Base-by-base conservation (phyloP, 2,797 vertebrate genomes). In the Picus viridis region DNA sequence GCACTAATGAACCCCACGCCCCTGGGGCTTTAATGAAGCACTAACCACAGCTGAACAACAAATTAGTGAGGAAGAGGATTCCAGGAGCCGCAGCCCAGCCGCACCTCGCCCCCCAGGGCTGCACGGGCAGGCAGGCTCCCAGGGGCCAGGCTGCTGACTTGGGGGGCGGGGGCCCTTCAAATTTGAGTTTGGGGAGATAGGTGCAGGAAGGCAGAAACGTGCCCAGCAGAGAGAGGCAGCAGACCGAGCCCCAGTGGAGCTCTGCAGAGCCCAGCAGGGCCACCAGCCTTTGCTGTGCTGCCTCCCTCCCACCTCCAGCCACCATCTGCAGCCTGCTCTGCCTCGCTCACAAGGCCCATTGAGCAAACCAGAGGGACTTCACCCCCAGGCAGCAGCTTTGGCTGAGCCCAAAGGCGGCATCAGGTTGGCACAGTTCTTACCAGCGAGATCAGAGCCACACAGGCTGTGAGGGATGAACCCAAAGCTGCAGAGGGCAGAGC, bases 221-320 rank as follows among this genome's bases (percentile, higher is more conserved):
- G 45, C 19, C 9, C 6, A 4, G 36, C 19, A 54, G 43, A 77
- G 68, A 51, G 7, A 7, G 16, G 61, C 57, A 61, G 58, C 41
- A 62, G 49, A 71, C 13, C 22, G 30, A 65, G 39, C 20, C 1
- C 0, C 39, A 29, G 26, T 30, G 12, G 45, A 72, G 7, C 56
- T 23, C 51, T 27, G 62, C 39, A 64, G 62, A 69, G 67, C 54
- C 27, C 12, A 3, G 43, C 22, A 15, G 49, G 26, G 67, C 47
- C 67, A 36, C 27, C 47, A 53, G 20, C 27, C 6, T 0, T 4
- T 9, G 0, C 0, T 1, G n/a, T 17, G 41, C 54, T 24, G 32
- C 43, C 13, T 4, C 5, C 2, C 49, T 20, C 3, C 43, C 16
- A 36, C 41, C 41, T 10, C 41, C n/a, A 39, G 30, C 39, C 51